These are phyloP conservation scores for Pemphigus obesinymphae DNA, from an alignment of 1,140 invertebrate species.

Conservation along the genomic window DNA sequence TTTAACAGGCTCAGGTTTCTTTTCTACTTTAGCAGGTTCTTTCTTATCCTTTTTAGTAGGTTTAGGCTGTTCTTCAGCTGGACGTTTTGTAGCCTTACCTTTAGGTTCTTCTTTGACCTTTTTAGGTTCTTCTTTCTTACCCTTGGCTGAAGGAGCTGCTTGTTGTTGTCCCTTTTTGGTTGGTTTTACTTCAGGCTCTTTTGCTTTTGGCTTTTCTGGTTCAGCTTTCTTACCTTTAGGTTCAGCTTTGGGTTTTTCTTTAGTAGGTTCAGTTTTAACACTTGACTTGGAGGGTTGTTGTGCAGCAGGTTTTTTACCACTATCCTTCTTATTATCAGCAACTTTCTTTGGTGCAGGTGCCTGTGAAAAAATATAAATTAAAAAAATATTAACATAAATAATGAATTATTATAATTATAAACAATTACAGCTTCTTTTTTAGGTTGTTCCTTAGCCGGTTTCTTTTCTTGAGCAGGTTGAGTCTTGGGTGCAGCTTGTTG, in stretches of 20 bases:
- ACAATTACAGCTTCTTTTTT: constrained; percentile 26
- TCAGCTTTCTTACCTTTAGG: constrained; percentile 37
- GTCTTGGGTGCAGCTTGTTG: constrained; percentile 19
- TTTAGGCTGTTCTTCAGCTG: constrained; percentile 15
- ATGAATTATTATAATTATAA: no score
- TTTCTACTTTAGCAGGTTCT: constrained; percentile 29
- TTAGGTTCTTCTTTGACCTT: constrained; percentile 31
- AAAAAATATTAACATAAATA: neutral
- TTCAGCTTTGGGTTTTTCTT: constrained; percentile 15
- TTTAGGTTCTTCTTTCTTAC: constrained; percentile 31
- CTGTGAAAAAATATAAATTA: neutral
- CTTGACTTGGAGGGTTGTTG: constrained; percentile 10
- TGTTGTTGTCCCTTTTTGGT: constrained; percentile 29
- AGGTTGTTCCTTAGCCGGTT: neutral
- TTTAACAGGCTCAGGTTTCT: constrained; percentile 28
- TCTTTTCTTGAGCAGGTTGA: constrained; percentile 14
- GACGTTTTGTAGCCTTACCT: neutral
- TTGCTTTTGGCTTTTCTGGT: constrained; percentile 27
- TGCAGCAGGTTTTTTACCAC: constrained; percentile 25
- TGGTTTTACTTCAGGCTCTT: constrained; percentile 24
- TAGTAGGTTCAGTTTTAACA: constrained; percentile 21
- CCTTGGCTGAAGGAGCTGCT: neutral
- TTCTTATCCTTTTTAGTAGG: constrained; percentile 31
- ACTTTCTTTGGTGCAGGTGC: constrained; percentile 18
- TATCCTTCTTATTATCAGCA: constrained; percentile 13